Evolutionary conservation across 1,140 invertebrate genomes (phyloP).

Genomic region (Cardiocondyla obscurior): DNA sequence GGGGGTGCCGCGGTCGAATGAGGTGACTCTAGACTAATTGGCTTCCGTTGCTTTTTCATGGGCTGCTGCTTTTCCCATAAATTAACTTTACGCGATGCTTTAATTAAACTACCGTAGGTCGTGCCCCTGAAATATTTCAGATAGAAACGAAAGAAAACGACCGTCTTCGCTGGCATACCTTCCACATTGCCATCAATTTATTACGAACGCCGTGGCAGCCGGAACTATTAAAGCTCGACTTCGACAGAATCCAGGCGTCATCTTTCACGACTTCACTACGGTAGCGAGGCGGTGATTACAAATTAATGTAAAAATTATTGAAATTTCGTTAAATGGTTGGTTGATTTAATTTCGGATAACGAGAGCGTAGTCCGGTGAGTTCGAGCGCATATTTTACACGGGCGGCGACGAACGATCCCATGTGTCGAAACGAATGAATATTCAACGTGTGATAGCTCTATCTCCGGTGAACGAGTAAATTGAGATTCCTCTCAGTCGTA

Average conservation of each 20-base stretch:
- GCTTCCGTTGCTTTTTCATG: constrained; percentile 71
- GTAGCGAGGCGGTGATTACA: not conserved
- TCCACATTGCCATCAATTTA: constrained; percentile 51
- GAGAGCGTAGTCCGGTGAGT: not conserved
- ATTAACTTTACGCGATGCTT: constrained; percentile 71
- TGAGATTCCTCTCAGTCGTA: constrained; percentile 45
- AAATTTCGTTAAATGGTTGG: not conserved
- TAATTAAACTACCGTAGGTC: constrained; percentile 68
- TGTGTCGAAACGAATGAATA: constrained; percentile 56
- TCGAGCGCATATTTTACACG: not conserved
- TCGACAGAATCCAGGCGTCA: not conserved
- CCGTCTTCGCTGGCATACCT: not conserved
- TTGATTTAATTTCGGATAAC: not conserved
- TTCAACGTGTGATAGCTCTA: constrained; percentile 58
- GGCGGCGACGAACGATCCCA: not conserved
- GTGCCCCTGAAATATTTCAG: constrained; percentile 53
- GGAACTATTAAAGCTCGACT: not conserved
- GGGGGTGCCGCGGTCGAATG: constrained; percentile 53
- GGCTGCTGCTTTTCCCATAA: constrained; percentile 68
- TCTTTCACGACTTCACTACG: constrained; percentile 3
- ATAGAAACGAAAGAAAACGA: constrained; percentile 27
- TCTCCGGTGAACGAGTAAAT: constrained; percentile 61
- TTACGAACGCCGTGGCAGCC: not conserved
- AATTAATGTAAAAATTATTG: not conserved
- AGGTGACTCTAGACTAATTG: constrained; percentile 72